Evolutionary conservation across 2,888 invertebrate species (phyloP), one percentile per base, ranked within the genome.

Genomic region (Oscheius myriophilus): DNA sequence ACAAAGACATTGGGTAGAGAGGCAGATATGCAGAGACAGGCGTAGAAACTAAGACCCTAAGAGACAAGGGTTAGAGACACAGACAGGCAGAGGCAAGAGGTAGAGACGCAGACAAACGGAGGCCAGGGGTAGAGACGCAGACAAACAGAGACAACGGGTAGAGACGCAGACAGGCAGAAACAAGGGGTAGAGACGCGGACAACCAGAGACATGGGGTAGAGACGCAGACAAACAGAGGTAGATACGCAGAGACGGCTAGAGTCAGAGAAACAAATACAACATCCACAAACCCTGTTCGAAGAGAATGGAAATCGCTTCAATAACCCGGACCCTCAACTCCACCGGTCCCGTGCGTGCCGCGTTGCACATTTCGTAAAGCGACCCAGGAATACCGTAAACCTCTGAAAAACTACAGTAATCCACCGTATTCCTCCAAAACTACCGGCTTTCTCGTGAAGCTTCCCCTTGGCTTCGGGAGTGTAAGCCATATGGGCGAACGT

Each of bases 241-340:
- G n/a, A n/a, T n/a, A n/a, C n/a, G n/a, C n/a, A n/a, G n/a, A n/a
- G n/a, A n/a, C n/a, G n/a, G n/a, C 2, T 14, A 16, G 21, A 59
- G 25, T 11, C 14, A 16, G 6, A 41, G 14, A 43, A 42, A 2
- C 3, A 25, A 7, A 59, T 1, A 59, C n/a, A n/a, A n/a, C n/a
- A n/a, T n/a, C n/a, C n/a, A 25, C 69, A 23, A 12, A 76, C 76
- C 51, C 49, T 77, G 67, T 52, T 74, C 63, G 46, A 77, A 75
- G 25, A 73, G n/a, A 4, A 68, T 51, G 21, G 54, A 59, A 21
- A 71, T 45, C 16, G 77, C 72, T n/a, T 77, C 72, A 42, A 77
- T 52, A 23, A 69, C 57, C 6, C 73, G 43, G 4, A 61, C 33
- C 26, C 74, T 63, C 68, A 75, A 33, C 18, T 77, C 73, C 46